Evolutionary conservation across 2,888 invertebrate species (phyloP).

Genomic region (Thumatha senex): DNA sequence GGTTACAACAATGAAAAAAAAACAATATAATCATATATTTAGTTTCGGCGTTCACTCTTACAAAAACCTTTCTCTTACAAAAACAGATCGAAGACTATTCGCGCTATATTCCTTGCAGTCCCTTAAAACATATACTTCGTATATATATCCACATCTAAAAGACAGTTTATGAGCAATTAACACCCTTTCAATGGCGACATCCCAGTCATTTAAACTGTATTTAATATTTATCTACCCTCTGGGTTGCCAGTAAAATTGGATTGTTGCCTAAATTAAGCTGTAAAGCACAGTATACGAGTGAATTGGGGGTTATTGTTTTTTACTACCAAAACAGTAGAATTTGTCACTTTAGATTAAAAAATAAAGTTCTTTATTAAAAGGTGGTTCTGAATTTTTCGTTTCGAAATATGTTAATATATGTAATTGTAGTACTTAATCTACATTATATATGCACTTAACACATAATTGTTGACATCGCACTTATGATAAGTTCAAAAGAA

Average conservation of each 20-base stretch:
- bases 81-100: too few relatives aligned
- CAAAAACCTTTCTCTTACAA: too few relatives aligned
- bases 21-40: too few relatives aligned
- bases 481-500: background rate
- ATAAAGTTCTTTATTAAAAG: background rate
- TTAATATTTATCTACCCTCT: slow-evolving; percentile 30
- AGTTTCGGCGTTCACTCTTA: too few relatives aligned
- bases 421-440: too few relatives aligned
- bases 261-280: slow-evolving; percentile 31
- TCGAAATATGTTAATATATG: too few relatives aligned
- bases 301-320: slow-evolving; percentile 34
- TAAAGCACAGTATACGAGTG: slow-evolving; percentile 29
- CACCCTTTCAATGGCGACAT: slow-evolving; percentile 19
- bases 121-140: background rate
- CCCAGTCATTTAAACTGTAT: slow-evolving; percentile 30
- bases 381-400: background rate
- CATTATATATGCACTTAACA: too few relatives aligned
- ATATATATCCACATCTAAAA: slow-evolving; percentile 11
- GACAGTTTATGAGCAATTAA: slow-evolving; percentile 24
- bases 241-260: slow-evolving; percentile 32
- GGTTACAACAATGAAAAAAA: too few relatives aligned
- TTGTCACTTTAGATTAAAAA: slow-evolving; percentile 9
- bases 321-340: slow-evolving; percentile 16
- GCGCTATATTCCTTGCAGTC: background rate
- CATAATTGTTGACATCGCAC: too few relatives aligned